phyloP scores from a whole-genome alignment of 2,888 invertebrate species.

The Beris morrisii region DNA sequence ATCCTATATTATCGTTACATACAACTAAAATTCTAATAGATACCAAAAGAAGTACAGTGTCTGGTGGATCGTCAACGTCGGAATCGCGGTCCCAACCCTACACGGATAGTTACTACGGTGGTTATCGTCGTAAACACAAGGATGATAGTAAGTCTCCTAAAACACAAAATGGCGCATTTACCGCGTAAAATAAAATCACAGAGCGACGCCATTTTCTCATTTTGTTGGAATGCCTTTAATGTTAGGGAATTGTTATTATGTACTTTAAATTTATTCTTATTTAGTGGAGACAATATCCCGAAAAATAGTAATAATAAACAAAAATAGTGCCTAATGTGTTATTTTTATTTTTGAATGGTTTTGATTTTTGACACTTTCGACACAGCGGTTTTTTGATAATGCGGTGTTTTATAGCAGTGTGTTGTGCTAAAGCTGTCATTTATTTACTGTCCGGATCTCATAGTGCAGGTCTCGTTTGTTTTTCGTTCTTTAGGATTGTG shows the following conservation, averaged over 20 bases:
- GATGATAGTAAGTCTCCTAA: slow-evolving; percentile 63
- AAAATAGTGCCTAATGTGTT: no score
- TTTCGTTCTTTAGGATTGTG: not conserved
- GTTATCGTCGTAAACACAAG: slow-evolving; percentile 67
- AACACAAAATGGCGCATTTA: not conserved
- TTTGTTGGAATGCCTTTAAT: slow-evolving; percentile 46
- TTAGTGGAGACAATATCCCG: no score
- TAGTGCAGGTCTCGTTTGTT: no score
- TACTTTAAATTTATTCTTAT: slow-evolving; percentile 11
- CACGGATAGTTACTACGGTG: slow-evolving; percentile 47
- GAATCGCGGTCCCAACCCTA: slow-evolving; percentile 18
- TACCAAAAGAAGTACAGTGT: slow-evolving; percentile 16
- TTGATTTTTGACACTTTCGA: slow-evolving; percentile 15
- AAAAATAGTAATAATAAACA: no score
- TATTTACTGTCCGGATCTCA: not conserved
- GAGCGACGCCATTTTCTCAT: slow-evolving; percentile 16
- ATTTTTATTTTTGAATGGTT: slow-evolving; percentile 6
- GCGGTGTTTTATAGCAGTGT: slow-evolving; percentile 29
- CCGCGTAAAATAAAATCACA: slow-evolving; percentile 1
- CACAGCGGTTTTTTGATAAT: slow-evolving; percentile 29
- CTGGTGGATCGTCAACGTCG: slow-evolving; percentile 7
- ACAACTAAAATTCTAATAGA: slow-evolving; percentile 12
- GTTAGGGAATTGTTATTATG: slow-evolving; percentile 46
- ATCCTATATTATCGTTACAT: not conserved
- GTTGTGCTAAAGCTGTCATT: slow-evolving; percentile 4